Base-by-base conservation (phyloP, 2,888 invertebrate species). In the Tenthredo amoena region DNA sequence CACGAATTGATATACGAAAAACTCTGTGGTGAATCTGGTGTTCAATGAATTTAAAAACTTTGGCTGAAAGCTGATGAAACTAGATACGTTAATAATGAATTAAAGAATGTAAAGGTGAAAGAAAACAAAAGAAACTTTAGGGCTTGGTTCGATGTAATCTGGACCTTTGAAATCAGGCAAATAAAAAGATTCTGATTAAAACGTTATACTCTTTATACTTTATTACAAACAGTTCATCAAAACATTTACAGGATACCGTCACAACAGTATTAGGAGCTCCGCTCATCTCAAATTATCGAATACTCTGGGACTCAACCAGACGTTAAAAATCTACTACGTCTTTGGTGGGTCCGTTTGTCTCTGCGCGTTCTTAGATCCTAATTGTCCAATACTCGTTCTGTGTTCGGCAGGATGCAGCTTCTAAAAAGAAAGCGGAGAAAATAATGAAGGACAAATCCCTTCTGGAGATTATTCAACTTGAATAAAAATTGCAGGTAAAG, bases 341-440 rank as follows among this genome's bases (percentile, higher is more conserved):
- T 91, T 91, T 77, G 91, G 90, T 26, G 91, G 88, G 83, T 90
- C 88, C 79, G 89, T 87, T 37, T 89, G 87, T 85, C 50, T 40
- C 58, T 86, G 87, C 34, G 87, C 87, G 77, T 86, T 68, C 86
- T 90, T 90, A 50, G 86, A 86, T 18, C 81, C 85, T 85, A 81
- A 50, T 65, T 88, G 86, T 86, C 77, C 83, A 74, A 40, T 83
- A 34, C 86, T 86, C 86, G 86, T 34, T 74, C 89, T 89, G 65
- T 81, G 77, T 71, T 85, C 47, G 12, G 26, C 26, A 0, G 2
- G 83, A 50, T 26, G 18, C 26, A 43, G 43, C n/a, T 43, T 74
- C 74, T 74, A 31, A 50, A 26, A 31, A 21, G 15, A 18, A 74
- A 40, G 2, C n/a, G 7, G 34, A 34, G 12, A 74, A 43, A 68